Evolutionary conservation across 2,797 vertebrate genomes (phyloP), one percentile per base, ranked within the genome.

Genomic region (Oreochromis grahami): DNA sequence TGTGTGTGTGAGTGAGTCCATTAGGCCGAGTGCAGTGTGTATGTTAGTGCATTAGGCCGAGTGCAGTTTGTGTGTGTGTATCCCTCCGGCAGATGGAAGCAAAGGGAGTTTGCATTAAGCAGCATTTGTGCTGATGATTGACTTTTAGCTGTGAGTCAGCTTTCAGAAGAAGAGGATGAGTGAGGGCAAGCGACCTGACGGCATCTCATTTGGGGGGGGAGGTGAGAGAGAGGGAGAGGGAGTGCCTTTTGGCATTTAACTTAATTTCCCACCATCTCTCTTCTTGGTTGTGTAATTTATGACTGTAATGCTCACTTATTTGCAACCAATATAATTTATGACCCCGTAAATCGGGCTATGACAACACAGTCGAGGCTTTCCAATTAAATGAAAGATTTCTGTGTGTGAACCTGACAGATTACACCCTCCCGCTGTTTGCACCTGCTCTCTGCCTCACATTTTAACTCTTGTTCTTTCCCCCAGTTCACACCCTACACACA

Each of bases 121-220:
- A 87, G 51, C 50, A 32, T 84, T 91, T 78, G 53, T 76, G 84
- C 88, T 87, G 83, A 88, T 88, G 81, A 87, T 68, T 76, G 83
- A 82, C 78, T 90, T 85, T 86, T 19, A 79, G 43, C 77, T 24
- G 50, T 78, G 79, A 90, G 79, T 88, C 87, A 89, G 36, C 77
- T 50, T 41, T 84, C 82, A 77, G 45, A 72, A 55, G 78, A 87
- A 79, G 78, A 29, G 56, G 76, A 78, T 63, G 80, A 84, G 84
- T 74, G 80, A 79, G 41, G 4, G 32, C 17, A 13, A 56, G 50
- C 4, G 7, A 84, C 45, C 43, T 74, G 68, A 70, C 34, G 13
- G 81, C 36, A 38, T 60, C 14, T 53, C 21, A 36, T 10, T 26
- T 52, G 12, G 7, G 19, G 21, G 6, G 24, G 34, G 65, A 21